Conservation (phyloP, 2,113 vertebrate species). For the Manacus vitellinus region DNA sequence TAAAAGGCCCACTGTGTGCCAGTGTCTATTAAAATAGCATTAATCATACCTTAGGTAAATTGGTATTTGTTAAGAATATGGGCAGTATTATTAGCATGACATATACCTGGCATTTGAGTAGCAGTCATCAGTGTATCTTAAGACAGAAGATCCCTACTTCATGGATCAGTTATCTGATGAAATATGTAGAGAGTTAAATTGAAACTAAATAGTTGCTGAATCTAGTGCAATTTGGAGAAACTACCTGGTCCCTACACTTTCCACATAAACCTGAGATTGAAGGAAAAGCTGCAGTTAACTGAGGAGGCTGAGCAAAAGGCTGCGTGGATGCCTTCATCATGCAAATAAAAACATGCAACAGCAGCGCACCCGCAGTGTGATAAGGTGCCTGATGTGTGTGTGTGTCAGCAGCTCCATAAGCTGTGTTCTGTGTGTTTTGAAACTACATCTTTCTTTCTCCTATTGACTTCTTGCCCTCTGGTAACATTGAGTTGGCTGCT, state of each 20-base stretch:
- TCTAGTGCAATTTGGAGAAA: neutral
- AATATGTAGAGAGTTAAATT: neutral
- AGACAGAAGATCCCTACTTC: neutral
- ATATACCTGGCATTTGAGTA: neutral
- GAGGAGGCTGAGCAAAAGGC: neutral
- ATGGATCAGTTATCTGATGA: neutral
- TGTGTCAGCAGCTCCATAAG: neutral
- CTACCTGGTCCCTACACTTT: neutral
- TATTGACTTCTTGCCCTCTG: slow-evolving; percentile 68
- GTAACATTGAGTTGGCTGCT: slow-evolving; percentile 56
- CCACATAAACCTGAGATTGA: neutral
- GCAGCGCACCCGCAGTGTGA: accelerated
- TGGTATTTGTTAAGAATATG: neutral
- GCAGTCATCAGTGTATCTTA: neutral
- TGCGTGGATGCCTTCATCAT: neutral
- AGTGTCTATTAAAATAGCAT: neutral
- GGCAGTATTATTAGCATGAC: neutral
- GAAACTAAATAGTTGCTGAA: neutral
- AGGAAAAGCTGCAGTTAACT: neutral
- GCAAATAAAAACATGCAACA: neutral
- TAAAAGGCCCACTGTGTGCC: neutral
- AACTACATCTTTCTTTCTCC: slow-evolving; percentile 61
- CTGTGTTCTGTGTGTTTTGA: slow-evolving; percentile 13
- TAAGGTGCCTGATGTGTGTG: neutral
- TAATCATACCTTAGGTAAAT: neutral